These are phyloP conservation scores for Perca schrenkii DNA, from an alignment of 2,113 vertebrate species.

Conservation along the genomic window DNA sequence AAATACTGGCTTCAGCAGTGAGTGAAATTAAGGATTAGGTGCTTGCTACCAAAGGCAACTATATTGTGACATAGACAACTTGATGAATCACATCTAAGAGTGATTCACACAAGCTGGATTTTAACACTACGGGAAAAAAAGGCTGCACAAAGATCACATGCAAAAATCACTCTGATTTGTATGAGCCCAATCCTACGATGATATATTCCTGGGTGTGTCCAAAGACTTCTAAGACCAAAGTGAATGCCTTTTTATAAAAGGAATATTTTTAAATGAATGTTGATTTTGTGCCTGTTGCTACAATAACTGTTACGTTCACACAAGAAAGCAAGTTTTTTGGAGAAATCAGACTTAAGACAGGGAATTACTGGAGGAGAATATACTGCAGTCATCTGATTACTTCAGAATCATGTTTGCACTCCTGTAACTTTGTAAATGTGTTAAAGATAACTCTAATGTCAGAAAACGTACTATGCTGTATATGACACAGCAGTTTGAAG, in stretches of 20 bases:
- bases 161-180: neutral
- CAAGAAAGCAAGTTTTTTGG: neutral
- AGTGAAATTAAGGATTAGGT: neutral
- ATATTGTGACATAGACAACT: neutral
- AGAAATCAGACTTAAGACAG: neutral
- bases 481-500: neutral
- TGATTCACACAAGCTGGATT: constrained; percentile 4
- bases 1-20: neutral
- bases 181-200: neutral
- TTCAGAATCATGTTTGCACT: neutral
- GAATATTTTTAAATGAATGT: neutral
- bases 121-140: neutral
- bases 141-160: neutral
- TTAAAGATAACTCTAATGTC: neutral
- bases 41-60: neutral
- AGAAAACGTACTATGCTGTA: neutral
- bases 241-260: neutral
- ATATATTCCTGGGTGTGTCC: neutral
- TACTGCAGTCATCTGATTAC: neutral
- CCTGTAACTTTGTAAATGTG: neutral
- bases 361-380: neutral
- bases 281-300: neutral
- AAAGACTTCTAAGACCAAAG: neutral
- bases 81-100: neutral
- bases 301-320: neutral